Evolutionary conservation across 2,888 invertebrate genomes (phyloP).

Genomic region (Eueremaeus valkanovi): DNA sequence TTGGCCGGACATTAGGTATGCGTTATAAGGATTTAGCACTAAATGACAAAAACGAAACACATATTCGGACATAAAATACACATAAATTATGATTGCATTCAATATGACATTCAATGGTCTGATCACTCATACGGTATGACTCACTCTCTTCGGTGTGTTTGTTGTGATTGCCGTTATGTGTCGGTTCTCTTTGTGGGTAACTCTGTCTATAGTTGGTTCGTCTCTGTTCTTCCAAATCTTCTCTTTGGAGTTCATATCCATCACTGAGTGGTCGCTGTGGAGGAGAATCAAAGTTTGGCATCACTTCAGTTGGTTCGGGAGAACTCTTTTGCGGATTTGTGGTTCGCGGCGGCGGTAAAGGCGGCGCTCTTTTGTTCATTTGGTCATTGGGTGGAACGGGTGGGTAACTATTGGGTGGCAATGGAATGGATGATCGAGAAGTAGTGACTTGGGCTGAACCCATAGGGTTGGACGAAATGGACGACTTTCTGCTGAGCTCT

Average conservation of each 20-base stretch:
- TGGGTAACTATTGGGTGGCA: neutral
- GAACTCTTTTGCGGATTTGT: neutral
- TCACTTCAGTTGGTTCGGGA: neutral
- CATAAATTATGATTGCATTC: neutral
- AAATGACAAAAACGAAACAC: neutral
- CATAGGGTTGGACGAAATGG: neutral
- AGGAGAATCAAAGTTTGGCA: neutral
- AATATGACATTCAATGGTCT: too few species aligned
- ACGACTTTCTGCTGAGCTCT: constrained; percentile 15
- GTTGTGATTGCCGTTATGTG: neutral
- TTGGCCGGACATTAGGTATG: neutral
- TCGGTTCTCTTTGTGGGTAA: neutral
- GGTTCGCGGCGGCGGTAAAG: constrained; percentile 14
- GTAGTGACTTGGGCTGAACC: neutral
- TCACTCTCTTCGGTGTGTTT: neutral
- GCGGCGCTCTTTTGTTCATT: neutral
- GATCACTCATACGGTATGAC: too few species aligned
- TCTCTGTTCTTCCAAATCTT: neutral
- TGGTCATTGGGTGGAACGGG: neutral
- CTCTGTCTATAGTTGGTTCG: constrained; percentile 6
- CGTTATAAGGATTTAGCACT: neutral
- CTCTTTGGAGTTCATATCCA: neutral
- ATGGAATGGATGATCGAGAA: constrained; percentile 7
- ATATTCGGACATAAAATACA: neutral
- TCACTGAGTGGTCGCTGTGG: neutral